Percentiles rank a stretch among this genome's conserved stretches.
These are phyloP conservation scores for Pristiophorus japonicus DNA, from an alignment of 2,113 vertebrate species.

Conservation along the genomic window DNA sequence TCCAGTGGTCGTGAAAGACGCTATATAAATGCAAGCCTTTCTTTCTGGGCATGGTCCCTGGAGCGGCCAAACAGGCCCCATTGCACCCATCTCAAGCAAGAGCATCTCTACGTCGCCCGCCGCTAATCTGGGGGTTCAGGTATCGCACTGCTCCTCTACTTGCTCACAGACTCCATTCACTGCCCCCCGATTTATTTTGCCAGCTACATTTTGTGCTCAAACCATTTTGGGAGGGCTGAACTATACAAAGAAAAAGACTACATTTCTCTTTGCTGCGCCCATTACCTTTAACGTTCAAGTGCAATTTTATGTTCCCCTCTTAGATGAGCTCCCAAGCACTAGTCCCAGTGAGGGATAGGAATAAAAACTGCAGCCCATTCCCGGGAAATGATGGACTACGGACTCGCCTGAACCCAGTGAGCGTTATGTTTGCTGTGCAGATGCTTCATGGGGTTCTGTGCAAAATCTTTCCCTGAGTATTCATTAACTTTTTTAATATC, in stretches of 20 bases:
- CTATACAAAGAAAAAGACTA: not conserved
- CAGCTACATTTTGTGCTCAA: not conserved
- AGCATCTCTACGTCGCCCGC: not conserved
- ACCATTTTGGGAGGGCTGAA: not conserved
- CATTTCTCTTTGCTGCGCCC: not conserved
- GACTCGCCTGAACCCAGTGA: not conserved
- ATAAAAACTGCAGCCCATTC: not conserved
- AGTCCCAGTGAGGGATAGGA: not conserved
- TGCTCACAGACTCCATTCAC: not conserved
- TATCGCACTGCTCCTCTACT: not conserved
- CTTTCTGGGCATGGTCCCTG: too few relatives aligned
- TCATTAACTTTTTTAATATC: not conserved
- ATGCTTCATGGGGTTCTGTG: not conserved
- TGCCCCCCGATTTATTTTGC: not conserved
- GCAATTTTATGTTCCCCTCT: not conserved
- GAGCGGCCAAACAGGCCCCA: not conserved
- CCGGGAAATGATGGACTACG: not conserved
- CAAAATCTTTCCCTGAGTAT: not conserved
- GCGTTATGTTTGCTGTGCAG: not conserved
- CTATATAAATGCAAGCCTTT: too few relatives aligned
- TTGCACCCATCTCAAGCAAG: not conserved
- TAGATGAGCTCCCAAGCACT: not conserved
- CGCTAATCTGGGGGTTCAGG: not conserved
- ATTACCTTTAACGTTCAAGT: not conserved
- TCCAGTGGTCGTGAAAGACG: too few relatives aligned